A percentile compares a stretch with the other conserved stretches of the same genome.
Conservation (phyloP, 2,113 vertebrate genomes). For the Bombycilla garrulus region DNA sequence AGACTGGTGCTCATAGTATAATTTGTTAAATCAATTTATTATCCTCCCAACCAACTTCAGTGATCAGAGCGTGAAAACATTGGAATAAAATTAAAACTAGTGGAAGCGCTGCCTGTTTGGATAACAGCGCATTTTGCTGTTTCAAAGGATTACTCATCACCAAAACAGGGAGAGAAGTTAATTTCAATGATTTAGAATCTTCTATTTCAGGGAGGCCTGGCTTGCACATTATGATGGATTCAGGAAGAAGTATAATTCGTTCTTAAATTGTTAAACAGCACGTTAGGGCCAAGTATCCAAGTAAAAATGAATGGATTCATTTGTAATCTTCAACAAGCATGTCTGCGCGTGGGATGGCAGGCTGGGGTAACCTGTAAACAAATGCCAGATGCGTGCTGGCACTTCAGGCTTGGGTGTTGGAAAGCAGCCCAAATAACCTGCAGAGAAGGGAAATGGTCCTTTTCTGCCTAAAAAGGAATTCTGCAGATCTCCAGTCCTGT, state of each 20-base stretch:
- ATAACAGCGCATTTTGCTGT: conserved; percentile 56
- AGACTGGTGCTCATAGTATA: conserved; percentile 24
- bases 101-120: conserved; percentile 65
- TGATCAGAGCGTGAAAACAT: conserved; percentile 49
- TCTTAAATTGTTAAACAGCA: conserved; percentile 65
- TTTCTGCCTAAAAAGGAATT: neutral
- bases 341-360: neutral
- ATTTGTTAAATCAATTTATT: conserved; percentile 70
- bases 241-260: conserved; percentile 60
- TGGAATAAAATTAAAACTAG: conserved; percentile 72
- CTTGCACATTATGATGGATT: conserved; percentile 68
- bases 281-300: conserved; percentile 12
- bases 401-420: neutral
- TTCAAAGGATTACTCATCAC: conserved; percentile 65
- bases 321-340: conserved; percentile 21
- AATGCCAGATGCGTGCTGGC: neutral
- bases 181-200: conserved; percentile 80
- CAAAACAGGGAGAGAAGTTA: conserved; percentile 69
- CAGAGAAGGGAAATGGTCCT: neutral
- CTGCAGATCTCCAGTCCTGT: neutral
- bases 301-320: conserved; percentile 15
- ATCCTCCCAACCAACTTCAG: conserved; percentile 39
- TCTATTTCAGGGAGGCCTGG: conserved; percentile 69
- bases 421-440: neutral
- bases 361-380: conserved; percentile 40